Evolutionary conservation across 2,888 invertebrate species (phyloP), one percentile per base, ranked within the genome.

Genomic region (Volucella inflata): DNA sequence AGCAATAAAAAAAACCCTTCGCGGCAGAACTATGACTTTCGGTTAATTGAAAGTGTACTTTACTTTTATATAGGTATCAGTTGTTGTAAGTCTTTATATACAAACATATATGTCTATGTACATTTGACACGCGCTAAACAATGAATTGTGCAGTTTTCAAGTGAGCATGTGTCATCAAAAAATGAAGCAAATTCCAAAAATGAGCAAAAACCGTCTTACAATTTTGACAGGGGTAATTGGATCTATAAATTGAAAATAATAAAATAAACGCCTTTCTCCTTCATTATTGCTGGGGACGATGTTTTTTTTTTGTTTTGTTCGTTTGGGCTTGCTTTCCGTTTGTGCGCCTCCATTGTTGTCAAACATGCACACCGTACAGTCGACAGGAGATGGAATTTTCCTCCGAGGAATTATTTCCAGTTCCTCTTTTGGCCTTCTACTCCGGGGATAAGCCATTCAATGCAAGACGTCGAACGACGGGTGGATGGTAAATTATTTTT

Each of bases 271-370:
- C 70, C 70, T 79, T 72, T 79, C 78, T 46, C n/a, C 55, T 62
- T 67, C n/a, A 42, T 11, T 38, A 40, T 10, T 17, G 42, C n/a
- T 40, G 9, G 62, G 62, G 16, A 12, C 11, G 12, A 8, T 11
- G 48, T 0, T 21, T 42, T 59, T 53, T 50, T 72, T 60, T 42
- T 44, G 42, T 64, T 50, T 59, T 3, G 8, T n/a, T 50, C 40
- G 9, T 30, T 40, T 2, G 16, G 14, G 9, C 64, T 50, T 64
- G 30, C n/a, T 57, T 64, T 71, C 46, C 17, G 44, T 46, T 46
- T 78, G 64, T 50, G 53, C 36, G 57, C 55, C 46, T 67, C 81
- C 65, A 77, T 82, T 82, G 71, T 82, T 82, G 76, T 76, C 76
- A 71, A 82, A 76, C 77, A 82, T 77, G 81, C 70, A 81, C 70